Base-by-base conservation (phyloP, 2,888 invertebrate species). In the Dryadula phaetusa region DNA sequence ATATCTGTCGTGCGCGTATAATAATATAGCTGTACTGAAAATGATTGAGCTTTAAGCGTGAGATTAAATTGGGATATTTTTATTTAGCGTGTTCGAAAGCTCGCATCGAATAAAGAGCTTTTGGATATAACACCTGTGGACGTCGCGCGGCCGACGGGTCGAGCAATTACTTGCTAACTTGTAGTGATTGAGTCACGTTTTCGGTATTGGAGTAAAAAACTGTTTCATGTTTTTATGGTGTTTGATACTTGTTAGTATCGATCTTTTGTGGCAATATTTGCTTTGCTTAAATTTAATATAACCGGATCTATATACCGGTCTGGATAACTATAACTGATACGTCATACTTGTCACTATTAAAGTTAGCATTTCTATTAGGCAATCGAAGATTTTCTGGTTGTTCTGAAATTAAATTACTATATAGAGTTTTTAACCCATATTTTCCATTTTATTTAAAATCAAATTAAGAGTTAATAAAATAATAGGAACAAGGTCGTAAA, bases 1-100 rank as follows among this genome's bases (percentile, higher is more conserved):
- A 54, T 52, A 46, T 53, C 62, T 49, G 54, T 42, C 40, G 64
- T 56, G 63, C 40, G 69, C 64, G 69, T 67, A 69, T 69, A 70
- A 60, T 64, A 40, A 61, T 20, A 64, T 64, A 60, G 40, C 58
- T 56, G 37, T 47, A 46, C 37, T 56, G 22, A 16, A 46, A 58
- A 67, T 63, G 60, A 63, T 60, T 52, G 60, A 64, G 54, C 66
- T 63, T 61, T 42, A 61, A 61, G n/a, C 46, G 60, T 66, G 54
- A 66, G 63, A 66, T 68, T 64, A 34, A 64, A 64, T 32, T 12
- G 44, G 32, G 12, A 54, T 64, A 46, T 46, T 37, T 54, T 56
- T 37, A 18, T 54, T 25, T 64, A 46, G 22, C 37, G 22, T 8
- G 18, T 28, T 25, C 6, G 44, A 34, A 34, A n/a, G 22, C 34